Evolutionary conservation across 2,797 vertebrate genomes (phyloP), one percentile per base, ranked within the genome.

Genomic region (Oreonectes daqikongensis): DNA sequence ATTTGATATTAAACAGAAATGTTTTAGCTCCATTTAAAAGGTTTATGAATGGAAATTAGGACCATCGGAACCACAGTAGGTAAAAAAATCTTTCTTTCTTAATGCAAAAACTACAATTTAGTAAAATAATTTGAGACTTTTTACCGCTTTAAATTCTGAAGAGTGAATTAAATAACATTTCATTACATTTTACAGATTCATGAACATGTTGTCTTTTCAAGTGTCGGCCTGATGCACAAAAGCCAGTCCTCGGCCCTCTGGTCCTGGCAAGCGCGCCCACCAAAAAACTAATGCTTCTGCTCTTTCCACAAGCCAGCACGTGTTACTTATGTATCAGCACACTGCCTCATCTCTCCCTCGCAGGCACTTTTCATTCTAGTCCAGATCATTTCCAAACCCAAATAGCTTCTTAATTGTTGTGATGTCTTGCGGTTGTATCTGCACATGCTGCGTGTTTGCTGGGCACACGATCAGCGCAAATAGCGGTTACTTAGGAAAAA

Each of bases 401-500:
- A 82, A 84, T 72, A 60, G 79, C 69, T 82, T 82, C 79, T 84
- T 79, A 82, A 81, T 78, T 24, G 59, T 77, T 48, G 44, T 74
- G 78, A 78, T 78, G 79, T 81, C 80, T 79, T 75, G 75, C 61
- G 79, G 65, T 75, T 75, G 73, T 83, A 80, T 59, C 65, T 42
- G 81, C 60, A 72, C 75, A 72, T 78, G 74, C 75, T 46, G 71
- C 30, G 78, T 81, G 77, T 84, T 82, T 83, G 79, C 74, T 81
- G 82, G 79, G 83, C 81, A 84, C 79, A 84, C 76, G 70, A 83
- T 84, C 81, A 81, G 81, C 81, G 83, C 82, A 86, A 87, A 86
- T 85, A 86, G 83, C 81, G 77, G 86, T 85, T 83, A 84, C 83
- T 86, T 83, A 87, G 86, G 88, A 89, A 83, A 82, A 84, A 84